phyloP scores from a whole-genome alignment of 1,140 invertebrate species.

The Halotydeus destructor region DNA sequence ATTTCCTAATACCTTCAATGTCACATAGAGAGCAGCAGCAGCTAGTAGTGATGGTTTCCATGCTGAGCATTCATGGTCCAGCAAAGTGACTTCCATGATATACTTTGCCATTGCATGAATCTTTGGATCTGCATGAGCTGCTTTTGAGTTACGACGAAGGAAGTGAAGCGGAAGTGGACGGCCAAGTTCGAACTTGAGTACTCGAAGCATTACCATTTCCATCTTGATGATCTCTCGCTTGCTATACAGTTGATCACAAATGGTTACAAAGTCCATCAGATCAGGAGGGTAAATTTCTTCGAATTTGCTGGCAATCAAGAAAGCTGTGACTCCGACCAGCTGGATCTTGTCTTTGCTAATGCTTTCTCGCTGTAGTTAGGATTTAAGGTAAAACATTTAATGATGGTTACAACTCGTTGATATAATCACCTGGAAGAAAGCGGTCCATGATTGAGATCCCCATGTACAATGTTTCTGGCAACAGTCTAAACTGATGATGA shows the following conservation, averaged over 20 bases:
- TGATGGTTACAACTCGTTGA: conserved; percentile 6
- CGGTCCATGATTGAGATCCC: conserved; percentile 70
- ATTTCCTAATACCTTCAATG: conserved; percentile 28
- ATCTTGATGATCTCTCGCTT: conserved; percentile 14
- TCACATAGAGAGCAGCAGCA: conserved; percentile 46
- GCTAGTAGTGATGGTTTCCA: conserved; percentile 57
- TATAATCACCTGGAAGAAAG: conserved; percentile 65
- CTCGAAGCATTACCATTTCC: conserved; percentile 30
- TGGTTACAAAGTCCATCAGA: conserved; percentile 43
- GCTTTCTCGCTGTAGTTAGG: conserved; percentile 26
- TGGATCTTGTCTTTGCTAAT: conserved; percentile 51
- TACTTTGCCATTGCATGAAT: conserved; percentile 80
- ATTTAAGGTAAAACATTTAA: conserved; percentile 1
- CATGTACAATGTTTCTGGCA: conserved; percentile 76
- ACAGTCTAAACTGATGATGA: conserved; percentile 59
- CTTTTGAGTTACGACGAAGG: conserved; percentile 55
- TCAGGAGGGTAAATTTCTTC: conserved; percentile 99
- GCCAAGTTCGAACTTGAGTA: conserved; percentile 55
- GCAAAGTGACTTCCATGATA: conserved; percentile 59
- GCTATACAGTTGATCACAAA: conserved; percentile 11
- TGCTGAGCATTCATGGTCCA: conserved; percentile 60
- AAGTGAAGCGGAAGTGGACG: conserved; percentile 70
- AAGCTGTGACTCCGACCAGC: conserved; percentile 70
- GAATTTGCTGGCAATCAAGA: conserved; percentile 85
- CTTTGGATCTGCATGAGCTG: conserved; percentile 39